These are phyloP conservation scores for Pararge aegeria DNA, from an alignment of 1,140 invertebrate genomes.

Conservation along the genomic window DNA sequence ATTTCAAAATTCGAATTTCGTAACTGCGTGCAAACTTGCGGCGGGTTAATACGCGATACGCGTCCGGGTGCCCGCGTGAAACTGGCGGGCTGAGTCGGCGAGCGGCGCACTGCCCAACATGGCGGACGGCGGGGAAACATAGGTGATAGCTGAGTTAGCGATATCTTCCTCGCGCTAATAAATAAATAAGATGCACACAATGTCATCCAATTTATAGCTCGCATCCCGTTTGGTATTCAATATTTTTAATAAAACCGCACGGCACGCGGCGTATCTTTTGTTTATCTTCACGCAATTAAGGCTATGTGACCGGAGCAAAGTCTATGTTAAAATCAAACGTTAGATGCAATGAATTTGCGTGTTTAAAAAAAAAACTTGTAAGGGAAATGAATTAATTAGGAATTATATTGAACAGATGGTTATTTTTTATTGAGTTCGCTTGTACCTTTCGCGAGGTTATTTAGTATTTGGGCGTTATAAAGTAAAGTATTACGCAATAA, in stretches of 20 bases:
- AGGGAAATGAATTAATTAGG: no score
- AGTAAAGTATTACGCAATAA: slow-evolving; percentile 19
- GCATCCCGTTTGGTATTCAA: slow-evolving; percentile 6
- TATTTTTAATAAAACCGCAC: neutral
- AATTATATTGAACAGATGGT: neutral
- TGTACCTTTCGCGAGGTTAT: neutral
- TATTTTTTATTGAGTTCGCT: neutral
- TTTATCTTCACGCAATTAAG: neutral
- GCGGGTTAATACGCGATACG: slow-evolving; percentile 32
- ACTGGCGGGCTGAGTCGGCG: slow-evolving; percentile 58
- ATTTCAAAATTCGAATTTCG: neutral
- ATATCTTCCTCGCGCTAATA: slow-evolving; percentile 67
- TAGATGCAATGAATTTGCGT: no score
- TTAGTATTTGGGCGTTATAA: slow-evolving; percentile 11
- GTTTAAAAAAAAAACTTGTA: no score
- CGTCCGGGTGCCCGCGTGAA: slow-evolving; percentile 63
- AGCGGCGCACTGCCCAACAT: slow-evolving; percentile 48
- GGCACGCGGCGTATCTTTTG: neutral
- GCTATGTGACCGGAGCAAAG: slow-evolving; percentile 6
- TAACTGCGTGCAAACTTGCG: slow-evolving; percentile 34
- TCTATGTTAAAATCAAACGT: neutral
- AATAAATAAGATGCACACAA: slow-evolving; percentile 65
- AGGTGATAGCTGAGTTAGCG: slow-evolving; percentile 49
- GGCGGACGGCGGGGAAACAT: slow-evolving; percentile 59
- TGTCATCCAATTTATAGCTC: slow-evolving; percentile 18